A percentile compares a stretch with the other conserved stretches of the same genome.
Evolutionary conservation across 2,888 invertebrate genomes (phyloP).

Genomic region (Eupithecia subfuscata): DNA sequence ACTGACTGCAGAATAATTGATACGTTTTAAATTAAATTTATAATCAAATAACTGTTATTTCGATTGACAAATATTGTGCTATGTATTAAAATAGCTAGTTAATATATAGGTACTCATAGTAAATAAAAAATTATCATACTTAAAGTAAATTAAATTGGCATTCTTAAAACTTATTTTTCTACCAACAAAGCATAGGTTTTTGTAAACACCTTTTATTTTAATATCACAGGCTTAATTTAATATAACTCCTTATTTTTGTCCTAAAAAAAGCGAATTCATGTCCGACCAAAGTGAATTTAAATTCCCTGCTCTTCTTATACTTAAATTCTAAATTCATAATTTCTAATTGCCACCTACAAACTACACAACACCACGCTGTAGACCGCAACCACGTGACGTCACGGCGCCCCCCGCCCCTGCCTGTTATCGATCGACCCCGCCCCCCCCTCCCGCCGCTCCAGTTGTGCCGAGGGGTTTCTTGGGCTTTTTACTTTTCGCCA

Average conservation of each 20-base stretch:
- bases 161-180: not conserved
- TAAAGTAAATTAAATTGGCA: not conserved
- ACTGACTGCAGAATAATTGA: not conserved
- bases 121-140: no score
- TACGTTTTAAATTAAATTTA: not conserved
- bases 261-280: not conserved
- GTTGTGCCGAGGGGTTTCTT: conserved; percentile 57
- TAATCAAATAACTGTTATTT: not conserved
- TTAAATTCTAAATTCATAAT: not conserved
- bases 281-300: not conserved
- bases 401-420: conserved; percentile 27
- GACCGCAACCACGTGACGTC: conserved; percentile 8
- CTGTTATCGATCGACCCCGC: conserved; percentile 69
- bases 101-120: no score
- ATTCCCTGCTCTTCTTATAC: not conserved
- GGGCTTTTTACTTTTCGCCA: conserved; percentile 55
- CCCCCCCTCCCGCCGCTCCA: conserved; percentile 54
- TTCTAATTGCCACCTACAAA: not conserved
- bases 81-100: no score
- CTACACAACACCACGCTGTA: not conserved
- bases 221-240: not conserved
- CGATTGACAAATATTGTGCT: not conserved
- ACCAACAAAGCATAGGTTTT: not conserved
- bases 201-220: not conserved
- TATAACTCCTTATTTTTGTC: not conserved